Conservation (phyloP, 2,797 vertebrate genomes). For the Ctenopoma multispine region DNA sequence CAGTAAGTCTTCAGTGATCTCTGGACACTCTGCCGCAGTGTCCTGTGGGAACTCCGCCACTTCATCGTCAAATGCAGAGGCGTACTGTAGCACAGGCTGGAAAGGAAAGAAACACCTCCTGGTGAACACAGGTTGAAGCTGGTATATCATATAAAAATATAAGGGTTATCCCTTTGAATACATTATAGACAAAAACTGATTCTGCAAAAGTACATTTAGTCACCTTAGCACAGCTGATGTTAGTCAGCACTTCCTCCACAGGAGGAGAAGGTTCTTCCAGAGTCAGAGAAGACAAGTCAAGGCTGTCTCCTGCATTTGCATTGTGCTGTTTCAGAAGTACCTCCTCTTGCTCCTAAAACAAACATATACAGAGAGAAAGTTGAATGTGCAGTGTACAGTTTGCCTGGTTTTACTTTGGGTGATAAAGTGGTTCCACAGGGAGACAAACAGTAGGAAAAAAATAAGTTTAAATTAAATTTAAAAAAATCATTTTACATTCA, state of each 20-base stretch:
- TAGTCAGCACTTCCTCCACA: slow-evolving; percentile 68
- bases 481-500: slow-evolving; percentile 1
- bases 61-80: slow-evolving; percentile 93
- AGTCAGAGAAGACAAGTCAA: slow-evolving; percentile 86
- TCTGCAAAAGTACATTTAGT: neutral
- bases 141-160: neutral
- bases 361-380: slow-evolving; percentile 16
- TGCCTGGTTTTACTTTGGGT: neutral
- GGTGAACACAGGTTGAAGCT: neutral
- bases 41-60: slow-evolving; percentile 80
- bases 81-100: slow-evolving; percentile 89
- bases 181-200: neutral
- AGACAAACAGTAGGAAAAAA: neutral
- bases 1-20: slow-evolving; percentile 61
- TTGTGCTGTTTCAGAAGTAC: slow-evolving; percentile 81
- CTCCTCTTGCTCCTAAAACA: slow-evolving; percentile 88
- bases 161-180: neutral
- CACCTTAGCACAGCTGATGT: slow-evolving; percentile 75
- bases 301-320: slow-evolving; percentile 49
- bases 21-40: slow-evolving; percentile 52
- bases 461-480: no score
- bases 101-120: neutral
- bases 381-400: neutral
- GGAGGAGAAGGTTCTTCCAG: slow-evolving; percentile 79
- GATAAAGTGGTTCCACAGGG: neutral